Evolutionary conservation across 2,888 invertebrate species (phyloP), one percentile per base, ranked within the genome.

Genomic region (Ptychoptera albimana): DNA sequence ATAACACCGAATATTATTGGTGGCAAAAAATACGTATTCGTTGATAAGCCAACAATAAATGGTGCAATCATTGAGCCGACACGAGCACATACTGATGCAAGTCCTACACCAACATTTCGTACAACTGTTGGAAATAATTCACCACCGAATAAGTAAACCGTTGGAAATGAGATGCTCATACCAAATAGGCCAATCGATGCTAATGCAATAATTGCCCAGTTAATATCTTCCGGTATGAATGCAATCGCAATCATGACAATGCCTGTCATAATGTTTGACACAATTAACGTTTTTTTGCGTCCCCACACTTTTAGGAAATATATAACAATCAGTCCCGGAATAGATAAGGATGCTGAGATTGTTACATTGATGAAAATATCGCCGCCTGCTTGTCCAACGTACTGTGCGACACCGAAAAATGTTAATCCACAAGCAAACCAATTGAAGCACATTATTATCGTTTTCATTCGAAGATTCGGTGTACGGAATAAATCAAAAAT

Each of bases 41-140:
- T 54, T 11, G 67, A 65, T 50, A 82, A 58, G 7, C 77, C 75
- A 2, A 82, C 80, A 2, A 91, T 74, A 54, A 84, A 84, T 0
- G 91, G 89, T 1, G 91, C 86, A 4, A 79, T 53, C 72, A 91
- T 85, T 0, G 88, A 87, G 7, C 92, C 92, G 46, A 89, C 66
- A 54, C 91, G 73, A 0, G 89, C 89, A 48, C 81, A 75, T 68
- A 87, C 84, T 0, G 89, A 91, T 29, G 86, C 79, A 3, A 83
- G 69, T 1, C 92, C 92, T 45, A 92, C 78, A 0, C 87, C 91
- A 36, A 83, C 79, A 57, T 89, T 91, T 29, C 92, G 72, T 0
- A 89, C 79, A 2, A 88, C 82, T 0, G 92, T 92, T 0, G 92
- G 92, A 60, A 88, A 91, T 11, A 89, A 61, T 64, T 92, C 92